These are phyloP conservation scores for Xenops minutus DNA, from an alignment of 2,797 vertebrate genomes.

Conservation along the genomic window DNA sequence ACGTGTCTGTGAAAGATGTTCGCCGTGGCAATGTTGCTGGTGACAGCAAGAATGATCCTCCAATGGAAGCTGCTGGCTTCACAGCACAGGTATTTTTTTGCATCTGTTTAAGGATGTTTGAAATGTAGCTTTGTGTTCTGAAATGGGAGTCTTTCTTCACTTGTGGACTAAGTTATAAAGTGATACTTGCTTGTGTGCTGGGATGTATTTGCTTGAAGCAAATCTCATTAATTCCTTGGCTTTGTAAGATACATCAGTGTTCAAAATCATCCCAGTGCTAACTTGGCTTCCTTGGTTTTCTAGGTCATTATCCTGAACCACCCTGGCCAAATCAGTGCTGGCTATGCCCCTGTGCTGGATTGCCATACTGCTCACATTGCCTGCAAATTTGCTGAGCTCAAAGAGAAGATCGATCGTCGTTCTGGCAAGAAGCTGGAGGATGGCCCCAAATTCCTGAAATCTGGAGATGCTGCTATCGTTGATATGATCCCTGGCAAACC, in stretches of 20 bases:
- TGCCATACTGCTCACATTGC: constrained; percentile 95
- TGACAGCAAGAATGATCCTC: constrained; percentile 92
- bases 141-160: no score
- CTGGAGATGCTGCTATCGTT: constrained; percentile 92
- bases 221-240: accelerated
- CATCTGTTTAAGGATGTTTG: neutral
- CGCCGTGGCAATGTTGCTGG: constrained; percentile 92
- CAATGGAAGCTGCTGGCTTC: constrained; percentile 89
- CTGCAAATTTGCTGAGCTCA: constrained; percentile 92
- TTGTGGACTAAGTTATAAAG: neutral
- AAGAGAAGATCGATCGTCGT: constrained; percentile 92
- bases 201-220: accelerated
- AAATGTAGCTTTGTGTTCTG: no score
- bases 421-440: constrained; percentile 95
- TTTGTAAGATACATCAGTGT: accelerated
- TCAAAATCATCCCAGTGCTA: accelerated
- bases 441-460: constrained; percentile 90
- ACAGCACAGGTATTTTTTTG: constrained; percentile 83
- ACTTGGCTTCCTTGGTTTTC: neutral
- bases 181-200: accelerated
- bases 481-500: constrained; percentile 93
- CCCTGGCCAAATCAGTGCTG: constrained; percentile 91
- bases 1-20: constrained; percentile 92
- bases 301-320: constrained; percentile 95
- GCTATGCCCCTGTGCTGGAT: constrained; percentile 93